Evolutionary conservation across 2,113 vertebrate genomes (phyloP).

Genomic region (Pseudolaguvia tuberculata): DNA sequence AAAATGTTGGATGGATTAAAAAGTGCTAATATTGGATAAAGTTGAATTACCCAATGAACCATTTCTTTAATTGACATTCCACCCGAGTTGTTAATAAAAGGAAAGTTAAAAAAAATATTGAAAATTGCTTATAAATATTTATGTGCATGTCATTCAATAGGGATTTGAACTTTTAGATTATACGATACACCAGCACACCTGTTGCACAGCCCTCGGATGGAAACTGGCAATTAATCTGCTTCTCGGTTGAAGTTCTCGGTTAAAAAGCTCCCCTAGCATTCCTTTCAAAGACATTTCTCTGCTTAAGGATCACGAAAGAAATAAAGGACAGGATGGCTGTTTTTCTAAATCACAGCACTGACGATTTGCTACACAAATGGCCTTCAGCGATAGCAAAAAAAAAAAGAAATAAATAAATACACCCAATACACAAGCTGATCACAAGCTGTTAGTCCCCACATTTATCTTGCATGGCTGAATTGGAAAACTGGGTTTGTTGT

Average conservation of each 20-base stretch:
- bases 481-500: constrained; percentile 2
- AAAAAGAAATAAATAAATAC: no score
- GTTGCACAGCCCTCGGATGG: constrained; percentile 12
- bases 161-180: constrained; percentile 3
- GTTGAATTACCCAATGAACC: neutral
- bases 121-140: neutral
- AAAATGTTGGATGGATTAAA: neutral
- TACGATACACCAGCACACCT: neutral
- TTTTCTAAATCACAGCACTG: neutral
- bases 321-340: constrained; percentile 2
- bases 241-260: constrained; percentile 23
- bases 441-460: constrained; percentile 37
- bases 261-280: constrained; percentile 11
- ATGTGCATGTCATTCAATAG: neutral
- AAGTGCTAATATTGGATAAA: neutral
- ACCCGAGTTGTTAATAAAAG: neutral
- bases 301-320: constrained; percentile 5
- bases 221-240: constrained; percentile 43
- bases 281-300: constrained; percentile 23
- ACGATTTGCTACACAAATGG: constrained; percentile 14
- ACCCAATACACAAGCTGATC: constrained; percentile 22
- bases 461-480: constrained; percentile 26
- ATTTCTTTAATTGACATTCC: neutral
- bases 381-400: constrained; percentile 4
- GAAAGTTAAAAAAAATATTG: neutral